These are phyloP conservation scores for Drosophila algonquin DNA, from an alignment of 2,888 invertebrate genomes.

Conservation along the genomic window DNA sequence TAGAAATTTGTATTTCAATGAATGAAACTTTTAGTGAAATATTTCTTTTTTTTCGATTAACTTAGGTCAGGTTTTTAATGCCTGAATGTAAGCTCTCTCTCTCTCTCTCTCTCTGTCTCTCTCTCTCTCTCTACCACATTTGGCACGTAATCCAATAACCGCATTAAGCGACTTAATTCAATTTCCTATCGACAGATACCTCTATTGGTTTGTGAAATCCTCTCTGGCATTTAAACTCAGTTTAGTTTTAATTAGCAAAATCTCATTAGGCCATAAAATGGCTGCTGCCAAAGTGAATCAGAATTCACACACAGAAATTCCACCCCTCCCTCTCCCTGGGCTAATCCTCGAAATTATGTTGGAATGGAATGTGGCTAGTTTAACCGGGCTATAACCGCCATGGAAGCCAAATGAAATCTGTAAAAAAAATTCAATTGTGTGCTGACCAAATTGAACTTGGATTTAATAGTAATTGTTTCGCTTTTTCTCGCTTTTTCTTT, in stretches of 20 bases:
- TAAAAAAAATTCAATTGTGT: constrained; percentile 38
- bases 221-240: constrained; percentile 17
- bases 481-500: background rate
- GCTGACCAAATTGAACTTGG: constrained; percentile 42
- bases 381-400: constrained; percentile 16
- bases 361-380: constrained; percentile 16
- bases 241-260: constrained; percentile 30
- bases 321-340: background rate
- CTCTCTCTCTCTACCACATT: background rate
- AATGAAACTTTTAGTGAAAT: background rate
- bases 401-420: constrained; percentile 41
- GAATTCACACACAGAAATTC: constrained; percentile 6
- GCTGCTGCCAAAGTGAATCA: background rate
- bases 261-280: constrained; percentile 19
- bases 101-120: too few species aligned
- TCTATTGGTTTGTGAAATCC: background rate
- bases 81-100: too few species aligned
- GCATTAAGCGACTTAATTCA: constrained; percentile 1
- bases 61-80: constrained; percentile 5
- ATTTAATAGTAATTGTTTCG: constrained; percentile 47
- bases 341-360: background rate
- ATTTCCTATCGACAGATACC: background rate
- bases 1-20: background rate
- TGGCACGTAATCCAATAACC: background rate
- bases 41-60: background rate